phyloP scores from a whole-genome alignment of 2,888 invertebrate genomes.

The Drosophila eohydei region DNA sequence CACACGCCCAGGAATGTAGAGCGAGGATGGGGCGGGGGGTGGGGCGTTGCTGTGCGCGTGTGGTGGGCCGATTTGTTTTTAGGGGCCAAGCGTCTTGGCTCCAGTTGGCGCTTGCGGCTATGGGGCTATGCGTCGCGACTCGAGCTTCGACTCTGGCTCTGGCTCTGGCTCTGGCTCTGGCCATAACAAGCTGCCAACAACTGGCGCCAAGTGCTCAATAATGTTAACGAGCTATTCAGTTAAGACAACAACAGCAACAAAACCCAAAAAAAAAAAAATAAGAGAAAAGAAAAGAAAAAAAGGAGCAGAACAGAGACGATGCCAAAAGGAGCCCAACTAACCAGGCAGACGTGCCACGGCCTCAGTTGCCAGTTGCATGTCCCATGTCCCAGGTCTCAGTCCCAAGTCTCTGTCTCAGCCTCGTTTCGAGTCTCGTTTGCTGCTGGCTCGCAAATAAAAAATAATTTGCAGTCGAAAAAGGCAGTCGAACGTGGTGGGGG shows the following conservation, averaged over 20 bases:
- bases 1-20: background rate
- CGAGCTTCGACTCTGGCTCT: slow-evolving; percentile 27
- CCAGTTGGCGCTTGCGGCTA: slow-evolving; percentile 61
- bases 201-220: slow-evolving; percentile 85
- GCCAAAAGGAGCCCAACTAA: slow-evolving; percentile 51
- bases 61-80: slow-evolving; percentile 69
- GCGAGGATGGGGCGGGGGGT: background rate
- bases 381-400: slow-evolving; percentile 19
- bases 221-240: slow-evolving; percentile 84
- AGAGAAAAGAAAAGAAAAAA: slow-evolving; percentile 17
- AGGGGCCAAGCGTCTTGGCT: slow-evolving; percentile 42
- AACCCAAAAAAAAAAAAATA: slow-evolving; percentile 44
- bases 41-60: slow-evolving; percentile 50
- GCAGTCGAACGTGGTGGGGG: slow-evolving; percentile 34
- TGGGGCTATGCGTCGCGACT: slow-evolving; percentile 64
- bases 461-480: slow-evolving; percentile 76
- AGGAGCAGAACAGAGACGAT: slow-evolving; percentile 32
- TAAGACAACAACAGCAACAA: slow-evolving; percentile 64
- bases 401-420: slow-evolving; percentile 29
- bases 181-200: slow-evolving; percentile 83
- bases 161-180: slow-evolving; percentile 52
- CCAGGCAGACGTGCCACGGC: slow-evolving; percentile 59
- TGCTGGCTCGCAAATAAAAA: slow-evolving; percentile 69
- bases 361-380: slow-evolving; percentile 18
- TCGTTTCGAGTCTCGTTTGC: slow-evolving; percentile 36